Evolutionary conservation across 2,113 vertebrate species (phyloP).

Genomic region (Anolis carolinensis): DNA sequence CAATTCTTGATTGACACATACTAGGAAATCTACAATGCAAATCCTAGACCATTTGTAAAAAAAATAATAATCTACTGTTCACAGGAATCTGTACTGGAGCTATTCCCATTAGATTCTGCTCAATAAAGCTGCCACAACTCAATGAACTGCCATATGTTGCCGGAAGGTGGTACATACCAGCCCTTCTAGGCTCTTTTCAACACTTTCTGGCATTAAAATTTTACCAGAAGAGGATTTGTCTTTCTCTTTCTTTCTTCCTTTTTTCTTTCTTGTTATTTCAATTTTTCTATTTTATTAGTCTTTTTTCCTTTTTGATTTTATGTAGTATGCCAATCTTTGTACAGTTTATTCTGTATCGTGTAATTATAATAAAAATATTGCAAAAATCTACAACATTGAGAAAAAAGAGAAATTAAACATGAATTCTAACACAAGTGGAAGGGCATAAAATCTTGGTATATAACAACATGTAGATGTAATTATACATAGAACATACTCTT

Average conservation of each 20-base stretch:
- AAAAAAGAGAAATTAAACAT: neutral
- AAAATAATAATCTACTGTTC: neutral
- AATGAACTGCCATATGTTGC: neutral
- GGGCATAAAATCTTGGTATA: neutral
- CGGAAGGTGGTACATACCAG: neutral
- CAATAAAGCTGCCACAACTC: neutral
- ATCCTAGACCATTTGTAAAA: neutral
- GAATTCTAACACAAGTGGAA: neutral
- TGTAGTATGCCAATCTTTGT: too few species aligned
- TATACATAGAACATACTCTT: slow-evolving; percentile 9
- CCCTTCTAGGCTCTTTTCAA: neutral
- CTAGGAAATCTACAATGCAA: neutral
- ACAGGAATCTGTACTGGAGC: neutral
- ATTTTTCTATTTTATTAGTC: too few species aligned
- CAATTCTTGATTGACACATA: neutral
- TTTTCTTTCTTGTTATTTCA: too few species aligned
- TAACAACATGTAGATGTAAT: neutral
- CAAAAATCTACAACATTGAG: too few species aligned
- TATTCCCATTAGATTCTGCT: neutral
- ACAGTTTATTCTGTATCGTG: too few species aligned
- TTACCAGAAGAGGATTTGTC: neutral
- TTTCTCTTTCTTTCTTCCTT: too few species aligned
- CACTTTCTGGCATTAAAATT: neutral
- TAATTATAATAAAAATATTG: too few species aligned
- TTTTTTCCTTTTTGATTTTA: too few species aligned